Evolutionary conservation across 1,140 invertebrate species (phyloP).

Genomic region (Sycophila sp.): DNA sequence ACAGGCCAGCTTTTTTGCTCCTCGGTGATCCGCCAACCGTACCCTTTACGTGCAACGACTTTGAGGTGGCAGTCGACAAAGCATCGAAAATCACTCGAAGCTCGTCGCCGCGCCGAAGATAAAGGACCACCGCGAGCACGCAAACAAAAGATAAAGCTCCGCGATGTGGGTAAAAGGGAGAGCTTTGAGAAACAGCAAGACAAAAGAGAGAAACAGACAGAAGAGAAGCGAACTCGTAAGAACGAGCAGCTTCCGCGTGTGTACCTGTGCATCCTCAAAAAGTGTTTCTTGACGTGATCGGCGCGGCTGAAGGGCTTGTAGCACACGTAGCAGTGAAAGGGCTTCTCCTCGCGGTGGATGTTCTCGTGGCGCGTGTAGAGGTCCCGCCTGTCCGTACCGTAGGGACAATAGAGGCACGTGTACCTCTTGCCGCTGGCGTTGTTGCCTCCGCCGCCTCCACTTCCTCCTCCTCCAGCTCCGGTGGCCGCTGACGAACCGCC

Average conservation of each 20-base stretch:
- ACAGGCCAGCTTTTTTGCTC: not conserved
- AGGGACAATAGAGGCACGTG: conserved; percentile 85
- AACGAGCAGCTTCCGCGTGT: not conserved
- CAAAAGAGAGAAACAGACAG: not conserved
- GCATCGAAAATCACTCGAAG: conserved; percentile 1
- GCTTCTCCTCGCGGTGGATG: conserved; percentile 93
- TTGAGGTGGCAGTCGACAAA: not conserved
- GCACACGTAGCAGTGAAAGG: conserved; percentile 92
- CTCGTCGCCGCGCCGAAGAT: not conserved
- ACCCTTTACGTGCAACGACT: not conserved
- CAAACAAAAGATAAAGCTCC: not conserved
- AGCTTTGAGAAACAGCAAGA: not conserved
- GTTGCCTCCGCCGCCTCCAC: conserved; percentile 26
- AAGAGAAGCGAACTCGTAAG: not conserved
- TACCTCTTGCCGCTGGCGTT: conserved; percentile 75
- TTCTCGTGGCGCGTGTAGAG: conserved; percentile 96
- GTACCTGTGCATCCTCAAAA: conserved; percentile 84
- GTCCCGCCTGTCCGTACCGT: conserved; percentile 90
- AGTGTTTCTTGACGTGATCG: conserved; percentile 96
- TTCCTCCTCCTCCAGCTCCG: not conserved
- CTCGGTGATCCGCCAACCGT: too few relatives aligned
- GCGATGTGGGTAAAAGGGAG: not conserved
- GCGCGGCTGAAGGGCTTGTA: conserved; percentile 92
- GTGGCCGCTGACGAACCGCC: not conserved
- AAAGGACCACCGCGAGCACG: not conserved